These are phyloP conservation scores for Silurus asotus DNA, from an alignment of 2,113 vertebrate species.

Conservation along the genomic window DNA sequence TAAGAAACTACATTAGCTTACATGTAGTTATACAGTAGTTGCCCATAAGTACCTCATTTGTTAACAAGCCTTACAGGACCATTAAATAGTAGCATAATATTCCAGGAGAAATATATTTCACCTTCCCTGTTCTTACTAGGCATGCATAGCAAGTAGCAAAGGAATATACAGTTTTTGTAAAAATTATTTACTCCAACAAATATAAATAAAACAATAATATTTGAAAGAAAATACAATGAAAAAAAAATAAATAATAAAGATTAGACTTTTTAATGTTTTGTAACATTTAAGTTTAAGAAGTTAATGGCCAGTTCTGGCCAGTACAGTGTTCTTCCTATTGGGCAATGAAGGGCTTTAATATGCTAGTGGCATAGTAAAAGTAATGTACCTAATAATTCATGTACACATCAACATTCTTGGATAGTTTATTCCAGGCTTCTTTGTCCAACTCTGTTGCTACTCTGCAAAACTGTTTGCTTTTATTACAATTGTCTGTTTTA, in stretches of 20 bases:
- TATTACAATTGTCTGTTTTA: background rate
- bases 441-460: background rate
- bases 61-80: background rate
- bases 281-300: too few species aligned
- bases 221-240: background rate
- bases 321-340: background rate
- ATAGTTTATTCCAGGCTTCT: background rate
- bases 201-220: background rate
- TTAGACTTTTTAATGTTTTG: background rate
- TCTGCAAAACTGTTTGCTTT: background rate
- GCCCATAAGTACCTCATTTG: background rate
- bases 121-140: background rate
- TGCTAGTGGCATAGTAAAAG: background rate
- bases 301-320: background rate
- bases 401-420: background rate
- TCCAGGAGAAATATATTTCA: background rate
- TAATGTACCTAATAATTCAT: background rate
- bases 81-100: background rate
- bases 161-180: too few species aligned
- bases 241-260: background rate
- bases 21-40: background rate
- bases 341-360: constrained; percentile 19
- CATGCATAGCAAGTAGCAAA: background rate
- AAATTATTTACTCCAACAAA: too few species aligned
- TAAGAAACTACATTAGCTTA: background rate